These are phyloP conservation scores for Macropis europaea DNA, from an alignment of 2,888 invertebrate genomes.

Conservation along the genomic window DNA sequence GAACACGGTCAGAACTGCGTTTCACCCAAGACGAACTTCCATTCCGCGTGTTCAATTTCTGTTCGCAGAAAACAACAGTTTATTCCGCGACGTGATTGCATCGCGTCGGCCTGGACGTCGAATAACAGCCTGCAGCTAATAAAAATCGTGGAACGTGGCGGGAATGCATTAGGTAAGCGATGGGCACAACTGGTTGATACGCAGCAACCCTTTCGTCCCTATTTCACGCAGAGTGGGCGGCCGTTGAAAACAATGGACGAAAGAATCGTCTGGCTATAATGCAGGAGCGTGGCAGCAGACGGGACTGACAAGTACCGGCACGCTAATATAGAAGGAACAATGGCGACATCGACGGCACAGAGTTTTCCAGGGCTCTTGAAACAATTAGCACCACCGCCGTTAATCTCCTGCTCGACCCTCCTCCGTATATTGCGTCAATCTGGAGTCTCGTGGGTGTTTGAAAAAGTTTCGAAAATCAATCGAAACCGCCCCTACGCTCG, in stretches of 20 bases:
- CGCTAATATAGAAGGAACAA: slow-evolving; percentile 59
- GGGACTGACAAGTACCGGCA: slow-evolving; percentile 45
- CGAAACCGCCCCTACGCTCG: slow-evolving; percentile 2
- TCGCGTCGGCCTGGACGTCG: too few species aligned
- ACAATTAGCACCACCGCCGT: slow-evolving; percentile 54
- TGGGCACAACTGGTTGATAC: slow-evolving; percentile 25
- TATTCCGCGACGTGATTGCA: too few species aligned
- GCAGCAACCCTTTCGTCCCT: slow-evolving; percentile 18
- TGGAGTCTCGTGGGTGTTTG: slow-evolving; percentile 31
- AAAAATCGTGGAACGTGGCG: background rate
- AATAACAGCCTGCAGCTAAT: background rate
- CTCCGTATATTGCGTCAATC: slow-evolving; percentile 36
- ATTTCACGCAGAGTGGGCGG: slow-evolving; percentile 36
- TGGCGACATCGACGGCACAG: slow-evolving; percentile 32
- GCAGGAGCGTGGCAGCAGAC: slow-evolving; percentile 35
- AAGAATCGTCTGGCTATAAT: slow-evolving; percentile 60
- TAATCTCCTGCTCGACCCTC: slow-evolving; percentile 49
- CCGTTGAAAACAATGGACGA: slow-evolving; percentile 53
- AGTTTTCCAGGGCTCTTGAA: slow-evolving; percentile 54
- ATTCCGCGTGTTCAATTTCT: too few species aligned
- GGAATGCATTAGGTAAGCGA: slow-evolving; percentile 1
- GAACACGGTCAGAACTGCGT: too few species aligned
- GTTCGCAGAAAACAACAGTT: too few species aligned
- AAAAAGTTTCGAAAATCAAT: slow-evolving; percentile 27
- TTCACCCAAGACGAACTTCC: too few species aligned